Evolutionary conservation across 2,113 vertebrate species (phyloP).

Genomic region (Cyanistes caeruleus): DNA sequence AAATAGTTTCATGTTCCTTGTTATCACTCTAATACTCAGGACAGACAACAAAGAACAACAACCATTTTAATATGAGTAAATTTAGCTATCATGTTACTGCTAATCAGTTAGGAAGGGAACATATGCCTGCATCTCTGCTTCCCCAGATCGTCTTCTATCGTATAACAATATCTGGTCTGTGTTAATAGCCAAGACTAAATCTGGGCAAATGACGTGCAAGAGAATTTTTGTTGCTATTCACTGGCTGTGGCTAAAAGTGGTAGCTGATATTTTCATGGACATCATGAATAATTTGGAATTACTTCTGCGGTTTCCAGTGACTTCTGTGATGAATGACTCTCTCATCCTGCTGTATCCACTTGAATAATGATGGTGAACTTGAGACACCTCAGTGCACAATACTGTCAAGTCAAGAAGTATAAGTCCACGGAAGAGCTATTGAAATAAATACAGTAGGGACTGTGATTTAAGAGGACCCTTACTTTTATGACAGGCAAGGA

Average conservation of each 20-base stretch:
- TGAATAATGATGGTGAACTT: not conserved
- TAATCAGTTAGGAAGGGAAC: not conserved
- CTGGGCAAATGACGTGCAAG: not conserved
- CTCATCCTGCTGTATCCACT: not conserved
- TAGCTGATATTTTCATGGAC: not conserved
- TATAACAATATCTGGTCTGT: not conserved
- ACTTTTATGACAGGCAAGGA: not conserved
- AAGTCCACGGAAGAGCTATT: not conserved
- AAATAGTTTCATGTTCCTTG: not conserved
- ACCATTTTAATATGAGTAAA: not conserved
- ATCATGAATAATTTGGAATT: not conserved
- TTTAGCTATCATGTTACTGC: not conserved
- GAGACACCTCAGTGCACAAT: not conserved
- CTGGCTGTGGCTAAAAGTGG: not conserved
- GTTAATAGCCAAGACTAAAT: not conserved
- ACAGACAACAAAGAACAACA: not conserved
- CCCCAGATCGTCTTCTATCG: not conserved
- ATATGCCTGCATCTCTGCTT: not conserved
- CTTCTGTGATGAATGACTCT: not conserved
- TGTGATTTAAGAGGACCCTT: not conserved
- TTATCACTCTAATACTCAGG: not conserved
- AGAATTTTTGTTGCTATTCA: not conserved
- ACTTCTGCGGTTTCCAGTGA: not conserved
- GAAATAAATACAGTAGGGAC: not conserved
- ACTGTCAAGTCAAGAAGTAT: not conserved